These are phyloP conservation scores for Heliconius charithonia DNA, from an alignment of 2,888 invertebrate species.

Conservation along the genomic window DNA sequence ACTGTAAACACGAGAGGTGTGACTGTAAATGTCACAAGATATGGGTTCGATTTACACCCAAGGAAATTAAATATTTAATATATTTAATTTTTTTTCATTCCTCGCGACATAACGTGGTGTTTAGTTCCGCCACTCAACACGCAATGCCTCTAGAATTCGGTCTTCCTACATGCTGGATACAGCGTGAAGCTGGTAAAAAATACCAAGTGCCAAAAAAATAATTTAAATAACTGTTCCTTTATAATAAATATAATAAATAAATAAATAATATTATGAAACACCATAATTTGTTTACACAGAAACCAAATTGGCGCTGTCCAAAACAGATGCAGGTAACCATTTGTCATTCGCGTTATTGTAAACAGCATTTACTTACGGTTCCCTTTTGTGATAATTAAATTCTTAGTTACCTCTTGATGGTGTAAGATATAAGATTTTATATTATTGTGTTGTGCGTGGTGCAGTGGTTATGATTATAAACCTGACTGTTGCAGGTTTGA, in stretches of 20 bases:
- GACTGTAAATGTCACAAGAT: too few relatives aligned
- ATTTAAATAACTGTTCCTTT: neutral
- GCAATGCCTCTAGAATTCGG: too few relatives aligned
- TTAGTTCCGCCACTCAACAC: too few relatives aligned
- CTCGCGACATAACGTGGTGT: too few relatives aligned
- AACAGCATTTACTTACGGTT: conserved; percentile 61
- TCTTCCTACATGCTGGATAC: too few relatives aligned
- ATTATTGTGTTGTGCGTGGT: neutral
- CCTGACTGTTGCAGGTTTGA: too few relatives aligned
- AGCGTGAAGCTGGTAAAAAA: too few relatives aligned
- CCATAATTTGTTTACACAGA: conserved; percentile 7
- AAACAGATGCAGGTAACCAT: conserved; percentile 43
- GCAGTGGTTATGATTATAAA: too few relatives aligned
- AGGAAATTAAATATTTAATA: too few relatives aligned
- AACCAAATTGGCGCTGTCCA: conserved; percentile 38
- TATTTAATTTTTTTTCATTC: too few relatives aligned
- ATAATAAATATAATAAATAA: conserved; percentile 10
- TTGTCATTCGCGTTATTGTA: conserved; percentile 55
- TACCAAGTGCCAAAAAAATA: neutral
- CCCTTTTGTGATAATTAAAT: conserved; percentile 72
- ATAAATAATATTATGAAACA: conserved; percentile 1
- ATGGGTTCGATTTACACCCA: too few relatives aligned
- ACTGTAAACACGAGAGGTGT: neutral
- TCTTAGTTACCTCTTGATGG: conserved; percentile 55
- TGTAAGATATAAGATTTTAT: conserved; percentile 31